Base-by-base conservation (phyloP, 2,888 invertebrate genomes). In the Physocephala rufipes region DNA sequence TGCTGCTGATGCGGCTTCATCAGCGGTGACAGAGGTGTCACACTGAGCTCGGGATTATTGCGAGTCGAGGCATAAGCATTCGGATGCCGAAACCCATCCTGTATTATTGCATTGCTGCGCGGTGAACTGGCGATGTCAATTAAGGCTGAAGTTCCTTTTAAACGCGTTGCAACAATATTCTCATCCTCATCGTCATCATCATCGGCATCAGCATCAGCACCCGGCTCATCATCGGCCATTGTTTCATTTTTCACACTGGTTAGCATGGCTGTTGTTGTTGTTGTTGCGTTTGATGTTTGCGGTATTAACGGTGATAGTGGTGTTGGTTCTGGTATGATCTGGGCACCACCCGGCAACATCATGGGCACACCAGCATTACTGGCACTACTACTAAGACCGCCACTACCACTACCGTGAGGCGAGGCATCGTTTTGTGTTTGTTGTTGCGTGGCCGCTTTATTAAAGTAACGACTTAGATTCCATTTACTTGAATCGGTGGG, bases 201-300 rank as follows among this genome's bases (percentile, higher is more conserved):
- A 62, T 76, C 77, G 9, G 76, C 78, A 12, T 76, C 71, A 4
- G 79, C 75, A 16, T 76, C 77, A 26, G 76, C 78, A 62, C 76
- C 77, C 2, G 75, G 76, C 16, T 73, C 28, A 28, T 80, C 80
- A 73, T 82, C 80, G 74, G 77, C 76, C 67, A 79, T 59, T 36
- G 78, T 75, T 61, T 83, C 82, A 74, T 84, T 83, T 73, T 85
- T 84, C n/a, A 86, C 84, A 69, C 81, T 82, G 19, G 81, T 79
- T 67, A 80, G 79, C 30, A 80, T 78, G 28, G 82, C 79, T 66
- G 84, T 78, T 16, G 45, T n/a, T 19, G 62, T 16, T 12, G 26
- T 36, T 28, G 61, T 28, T 28, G 49, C 49, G 67, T 72, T 45
- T 64, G 47, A 16, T n/a, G 72, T 49, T 7, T 55, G 43, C 5